These are phyloP conservation scores for Myathropa florea DNA, from an alignment of 2,888 invertebrate species.

Conservation along the genomic window DNA sequence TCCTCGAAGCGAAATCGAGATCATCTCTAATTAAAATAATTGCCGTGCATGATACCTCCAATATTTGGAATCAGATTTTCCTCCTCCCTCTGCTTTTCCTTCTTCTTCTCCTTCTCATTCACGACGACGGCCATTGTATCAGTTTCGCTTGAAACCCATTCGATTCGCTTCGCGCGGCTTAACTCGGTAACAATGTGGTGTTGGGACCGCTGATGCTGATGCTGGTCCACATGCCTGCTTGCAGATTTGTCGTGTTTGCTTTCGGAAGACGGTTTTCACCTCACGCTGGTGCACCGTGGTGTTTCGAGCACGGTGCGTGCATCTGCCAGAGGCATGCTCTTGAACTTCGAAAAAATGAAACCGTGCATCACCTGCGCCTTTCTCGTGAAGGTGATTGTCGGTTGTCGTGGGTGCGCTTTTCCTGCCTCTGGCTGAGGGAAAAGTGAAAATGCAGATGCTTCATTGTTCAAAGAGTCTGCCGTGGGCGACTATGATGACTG, in stretches of 20 bases:
- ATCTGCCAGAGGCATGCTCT: slow-evolving; percentile 50
- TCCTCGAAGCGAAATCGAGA: neutral
- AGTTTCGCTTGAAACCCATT: slow-evolving; percentile 35
- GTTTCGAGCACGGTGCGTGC: neutral
- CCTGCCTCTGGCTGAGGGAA: neutral
- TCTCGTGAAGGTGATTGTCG: slow-evolving; percentile 12
- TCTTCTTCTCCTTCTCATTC: neutral
- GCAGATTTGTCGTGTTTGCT: slow-evolving; percentile 11
- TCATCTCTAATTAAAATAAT: slow-evolving; percentile 38
- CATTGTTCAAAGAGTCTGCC: neutral
- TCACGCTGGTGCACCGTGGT: neutral
- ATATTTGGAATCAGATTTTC: slow-evolving; percentile 30
- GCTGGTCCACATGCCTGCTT: neutral
- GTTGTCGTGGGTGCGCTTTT: neutral
- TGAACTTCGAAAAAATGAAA: slow-evolving; percentile 47
- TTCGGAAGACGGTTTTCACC: slow-evolving; percentile 28
- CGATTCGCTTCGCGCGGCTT: slow-evolving; percentile 55
- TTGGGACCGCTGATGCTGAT: neutral
- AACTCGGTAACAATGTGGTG: slow-evolving; percentile 28
- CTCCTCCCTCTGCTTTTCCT: neutral
- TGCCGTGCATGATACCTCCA: slow-evolving; percentile 7
- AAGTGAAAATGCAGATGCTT: slow-evolving; percentile 37
- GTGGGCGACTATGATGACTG: neutral
- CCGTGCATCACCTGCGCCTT: neutral
- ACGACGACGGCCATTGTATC: neutral